These are phyloP conservation scores for Tragopan temminckii DNA, from an alignment of 2,797 vertebrate species.

Conservation along the genomic window DNA sequence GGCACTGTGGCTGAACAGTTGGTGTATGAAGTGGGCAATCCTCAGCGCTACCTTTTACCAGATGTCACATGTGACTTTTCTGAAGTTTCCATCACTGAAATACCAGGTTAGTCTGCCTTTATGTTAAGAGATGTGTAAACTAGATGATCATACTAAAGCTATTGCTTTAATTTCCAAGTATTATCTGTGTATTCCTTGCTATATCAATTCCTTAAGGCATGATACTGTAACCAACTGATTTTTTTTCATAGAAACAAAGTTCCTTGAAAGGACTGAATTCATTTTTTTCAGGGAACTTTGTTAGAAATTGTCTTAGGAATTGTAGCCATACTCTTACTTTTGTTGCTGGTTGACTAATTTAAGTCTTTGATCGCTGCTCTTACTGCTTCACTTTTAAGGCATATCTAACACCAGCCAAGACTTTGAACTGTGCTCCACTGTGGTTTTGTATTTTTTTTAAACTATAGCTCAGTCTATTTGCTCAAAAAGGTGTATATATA, in stretches of 20 bases:
- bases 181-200: background rate
- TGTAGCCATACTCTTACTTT: background rate
- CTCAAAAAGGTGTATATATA: background rate
- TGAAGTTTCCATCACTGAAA: constrained; percentile 85
- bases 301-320: background rate
- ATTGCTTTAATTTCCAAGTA: background rate
- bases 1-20: constrained; percentile 89
- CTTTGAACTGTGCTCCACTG: background rate
- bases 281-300: background rate
- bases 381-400: background rate
- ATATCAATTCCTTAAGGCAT: background rate
- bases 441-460: background rate
- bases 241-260: background rate
- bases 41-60: constrained; percentile 85
- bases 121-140: background rate
- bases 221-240: background rate
- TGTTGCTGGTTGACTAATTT: background rate
- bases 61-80: constrained; percentile 92
- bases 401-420: background rate
- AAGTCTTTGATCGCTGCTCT: background rate
- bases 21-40: constrained; percentile 90
- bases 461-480: background rate
- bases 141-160: background rate
- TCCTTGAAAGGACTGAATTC: background rate
- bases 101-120: constrained; percentile 82